Base-by-base conservation (phyloP, 2,888 invertebrate species). In the Rotaria magnacalcarata region DNA sequence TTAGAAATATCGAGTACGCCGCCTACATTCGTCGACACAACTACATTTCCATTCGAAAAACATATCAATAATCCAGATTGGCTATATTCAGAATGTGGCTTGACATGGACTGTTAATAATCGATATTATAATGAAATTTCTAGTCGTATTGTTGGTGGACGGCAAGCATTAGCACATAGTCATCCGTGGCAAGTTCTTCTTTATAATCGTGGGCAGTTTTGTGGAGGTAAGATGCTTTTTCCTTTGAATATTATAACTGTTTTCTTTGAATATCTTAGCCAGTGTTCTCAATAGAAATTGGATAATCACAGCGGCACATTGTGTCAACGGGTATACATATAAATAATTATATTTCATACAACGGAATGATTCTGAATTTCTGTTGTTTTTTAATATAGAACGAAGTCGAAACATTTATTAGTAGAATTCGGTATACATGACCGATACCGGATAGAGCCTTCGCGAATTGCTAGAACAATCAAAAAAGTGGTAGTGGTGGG, bases 141-240 rank as follows among this genome's bases (percentile, higher is more conserved):
- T 34, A 67, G 67, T 34, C 67, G 67, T 19, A 67, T 67, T 34
- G 67, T 67, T 19, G 67, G 67, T 34, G 67, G 67, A n/a, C 67
- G 67, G 34, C 67, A 67, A 67, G 67, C 67, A 6, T 34, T 67
- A 41, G 34, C 67, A 11, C 19, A 67, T 34, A 67, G 34, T 67
- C 67, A 67, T 67, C 67, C 67, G 34, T 67, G 67, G 67, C 67
- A 67, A 67, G 67, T 34, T 67, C 67, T 67, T 27, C 67, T 67
- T 0, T 34, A 67, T 34, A 67, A 16, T 67, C 67, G 67, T 7
- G 34, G 67, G 34, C 67, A 67, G 16, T 67, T 27, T 67, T 67
- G 67, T 34, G 67, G 67, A 34, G 67, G 67, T 67, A 0, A 67
- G 19, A 27, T 60, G 14, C 5, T 19, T 16, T 11, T 27, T 11